Base-by-base conservation (phyloP, 1,140 invertebrate species). In the Dendroctonus ponderosae region DNA sequence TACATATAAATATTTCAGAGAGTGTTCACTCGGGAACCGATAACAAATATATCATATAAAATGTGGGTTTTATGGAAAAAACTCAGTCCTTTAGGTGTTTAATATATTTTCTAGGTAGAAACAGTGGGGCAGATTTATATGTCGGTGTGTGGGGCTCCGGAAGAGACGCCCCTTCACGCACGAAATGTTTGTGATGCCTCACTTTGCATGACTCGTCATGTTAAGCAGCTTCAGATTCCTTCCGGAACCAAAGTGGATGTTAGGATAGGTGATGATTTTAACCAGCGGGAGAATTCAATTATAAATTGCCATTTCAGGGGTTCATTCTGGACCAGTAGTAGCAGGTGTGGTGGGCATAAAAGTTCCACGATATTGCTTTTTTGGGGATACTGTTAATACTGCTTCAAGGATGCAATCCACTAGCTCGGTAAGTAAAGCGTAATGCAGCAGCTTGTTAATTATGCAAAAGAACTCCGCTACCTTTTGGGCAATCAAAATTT, bases 381-480 rank as follows among this genome's bases (percentile, higher is more conserved):
- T 92, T 68, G 94, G 94, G 0, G 94, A 96, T 75, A 94, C 92
- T 2, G 89, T 93, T 5, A 93, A 93, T 73, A 92, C 90, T 0
- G 91, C 91, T 7, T 91, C 91, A 2, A 83, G 92, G 54, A 94
- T 95, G 91, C 91, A 92, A 72, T 89, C 90, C 2, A 86, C 88
- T 6, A 87, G 88, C 68, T 75, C 84, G 82, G 90, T 91, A 79
- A 74, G 77, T 76, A 67, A 43, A 58, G 12, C 37, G 42, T 62
- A 44, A 44, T n/a, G 43, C n/a, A n/a, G n/a, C n/a, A n/a, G n/a
- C n/a, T n/a, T n/a, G n/a, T n/a, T n/a, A n/a, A n/a, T n/a, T n/a
- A n/a, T n/a, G n/a, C n/a, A n/a, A n/a, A n/a, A n/a, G n/a, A n/a
- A n/a, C n/a, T n/a, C n/a, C n/a, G n/a, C n/a, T n/a, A n/a, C n/a